A percentile compares a stretch with the other conserved stretches of the same genome.
phyloP scores from a whole-genome alignment of 2,113 vertebrate genomes.

The Pan troglodytes region NHGRI_mPanTro3-v2.1_pri NC_072417.2:30826001-30826500 shows the following conservation, averaged over 20 bases:
- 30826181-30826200: neutral
- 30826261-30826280: no score
- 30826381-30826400: neutral
- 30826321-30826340: neutral
- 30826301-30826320: neutral
- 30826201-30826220: neutral
- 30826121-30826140: neutral
- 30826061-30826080: neutral
- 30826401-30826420: neutral
- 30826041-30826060: neutral
- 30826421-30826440: neutral
- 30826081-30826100: fast-evolving
- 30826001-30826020: neutral
- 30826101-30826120: neutral
- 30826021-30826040: neutral
- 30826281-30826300: neutral
- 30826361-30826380: neutral
- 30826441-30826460: neutral
- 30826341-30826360: neutral
- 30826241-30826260: neutral
- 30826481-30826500: neutral
- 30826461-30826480: neutral
- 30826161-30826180: neutral
- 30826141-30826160: neutral
- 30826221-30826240: neutral